Evolutionary conservation across 1,140 invertebrate species (phyloP).

Genomic region (Anastrepha ludens): DNA sequence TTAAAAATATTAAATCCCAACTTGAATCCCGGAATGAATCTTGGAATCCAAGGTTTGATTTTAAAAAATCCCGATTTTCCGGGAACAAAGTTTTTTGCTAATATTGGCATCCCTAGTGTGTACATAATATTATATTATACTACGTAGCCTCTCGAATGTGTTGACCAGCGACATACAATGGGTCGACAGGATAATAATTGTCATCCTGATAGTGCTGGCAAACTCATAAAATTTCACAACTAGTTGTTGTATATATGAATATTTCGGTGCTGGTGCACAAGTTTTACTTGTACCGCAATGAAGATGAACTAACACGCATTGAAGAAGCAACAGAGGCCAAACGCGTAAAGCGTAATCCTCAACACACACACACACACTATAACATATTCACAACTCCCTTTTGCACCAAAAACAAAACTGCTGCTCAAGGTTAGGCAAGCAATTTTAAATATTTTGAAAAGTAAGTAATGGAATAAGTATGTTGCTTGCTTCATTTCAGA

Average conservation of each 20-base stretch:
- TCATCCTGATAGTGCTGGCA: background rate
- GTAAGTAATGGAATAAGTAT: background rate
- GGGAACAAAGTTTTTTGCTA: too few relatives aligned
- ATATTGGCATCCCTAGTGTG: too few relatives aligned
- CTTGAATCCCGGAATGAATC: too few relatives aligned
- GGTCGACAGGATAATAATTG: conserved; percentile 16
- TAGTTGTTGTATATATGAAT: background rate
- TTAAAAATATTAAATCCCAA: too few relatives aligned
- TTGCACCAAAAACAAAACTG: background rate
- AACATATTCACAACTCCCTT: background rate
- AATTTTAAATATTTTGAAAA: conserved; percentile 19
- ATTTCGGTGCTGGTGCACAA: background rate
- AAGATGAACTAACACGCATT: too few relatives aligned
- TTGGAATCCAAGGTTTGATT: too few relatives aligned
- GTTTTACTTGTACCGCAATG: too few relatives aligned
- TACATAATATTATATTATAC: too few relatives aligned
- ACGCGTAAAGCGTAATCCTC: too few relatives aligned
- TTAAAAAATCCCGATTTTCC: too few relatives aligned
- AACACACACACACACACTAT: too few relatives aligned
- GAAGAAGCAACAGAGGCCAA: too few relatives aligned
- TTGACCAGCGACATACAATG: background rate
- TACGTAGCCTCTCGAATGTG: background rate
- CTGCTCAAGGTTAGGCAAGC: background rate
- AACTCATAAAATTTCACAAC: conserved; percentile 36
- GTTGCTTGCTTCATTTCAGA: background rate